A percentile compares a stretch with the other conserved stretches of the same genome.
These are phyloP conservation scores for Chloroceryle amazona DNA, from an alignment of 2,797 vertebrate genomes.

Conservation along the genomic window DNA sequence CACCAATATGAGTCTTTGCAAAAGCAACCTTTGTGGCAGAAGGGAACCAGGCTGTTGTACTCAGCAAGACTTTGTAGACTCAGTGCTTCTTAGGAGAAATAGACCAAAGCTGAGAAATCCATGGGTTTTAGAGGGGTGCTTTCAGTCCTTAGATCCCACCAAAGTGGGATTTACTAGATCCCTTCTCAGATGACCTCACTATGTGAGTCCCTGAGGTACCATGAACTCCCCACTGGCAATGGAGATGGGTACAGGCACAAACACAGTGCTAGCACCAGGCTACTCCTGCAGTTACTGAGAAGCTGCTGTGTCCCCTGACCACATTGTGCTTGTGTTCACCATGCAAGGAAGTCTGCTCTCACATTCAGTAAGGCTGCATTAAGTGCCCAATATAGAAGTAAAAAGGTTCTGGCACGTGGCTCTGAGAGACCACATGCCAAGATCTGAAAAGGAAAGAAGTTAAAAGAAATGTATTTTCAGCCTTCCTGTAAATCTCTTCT, in stretches of 20 bases:
- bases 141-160: neutral
- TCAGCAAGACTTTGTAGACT: neutral
- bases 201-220: neutral
- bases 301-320: neutral
- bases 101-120: neutral
- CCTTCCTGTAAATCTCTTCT: neutral
- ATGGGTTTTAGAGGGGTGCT: neutral
- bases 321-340: neutral
- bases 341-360: neutral
- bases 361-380: neutral
- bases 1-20: fast-evolving
- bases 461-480: neutral
- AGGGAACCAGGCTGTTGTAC: neutral
- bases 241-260: neutral
- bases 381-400: neutral
- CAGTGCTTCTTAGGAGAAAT: neutral
- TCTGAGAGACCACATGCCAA: neutral
- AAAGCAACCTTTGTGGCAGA: neutral
- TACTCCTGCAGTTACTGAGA: neutral
- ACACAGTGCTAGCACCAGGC: neutral
- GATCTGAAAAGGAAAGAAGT: neutral
- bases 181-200: neutral
- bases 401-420: neutral
- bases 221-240: neutral
- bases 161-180: fast-evolving